Evolutionary conservation across 2,113 vertebrate species (phyloP).

Genomic region (Numenius arquata): DNA sequence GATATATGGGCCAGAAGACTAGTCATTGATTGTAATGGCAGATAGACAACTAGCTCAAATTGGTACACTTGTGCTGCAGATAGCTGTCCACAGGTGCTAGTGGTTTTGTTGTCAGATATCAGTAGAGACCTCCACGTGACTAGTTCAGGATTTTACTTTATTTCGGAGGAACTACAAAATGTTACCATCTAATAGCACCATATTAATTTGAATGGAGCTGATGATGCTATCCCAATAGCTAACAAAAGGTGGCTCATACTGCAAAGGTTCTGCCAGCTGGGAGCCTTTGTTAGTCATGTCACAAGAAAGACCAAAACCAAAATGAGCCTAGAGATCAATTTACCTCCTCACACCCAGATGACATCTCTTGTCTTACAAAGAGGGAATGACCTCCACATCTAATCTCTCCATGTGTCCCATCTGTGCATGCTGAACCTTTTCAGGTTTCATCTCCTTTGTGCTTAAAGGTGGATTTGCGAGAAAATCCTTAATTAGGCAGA

Average conservation of each 20-base stretch:
- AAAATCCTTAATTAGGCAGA: constrained; percentile 12
- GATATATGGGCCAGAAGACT: not conserved
- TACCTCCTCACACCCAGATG: not conserved
- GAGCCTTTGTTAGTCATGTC: not conserved
- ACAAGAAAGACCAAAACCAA: not conserved
- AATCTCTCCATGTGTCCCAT: not conserved
- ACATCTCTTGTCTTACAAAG: not conserved
- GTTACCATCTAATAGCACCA: not conserved
- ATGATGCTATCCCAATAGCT: not conserved
- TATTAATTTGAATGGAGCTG: not conserved
- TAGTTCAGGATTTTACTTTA: not conserved
- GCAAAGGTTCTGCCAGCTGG: not conserved
- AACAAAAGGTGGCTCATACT: not conserved
- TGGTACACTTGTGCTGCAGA: not conserved
- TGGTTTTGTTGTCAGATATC: not conserved
- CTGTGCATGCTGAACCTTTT: not conserved
- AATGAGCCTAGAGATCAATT: not conserved
- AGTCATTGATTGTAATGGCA: not conserved
- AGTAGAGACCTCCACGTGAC: fast-evolving
- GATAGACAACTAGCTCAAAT: not conserved
- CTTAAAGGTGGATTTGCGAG: not conserved
- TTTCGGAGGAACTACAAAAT: not conserved
- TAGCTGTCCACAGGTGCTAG: not conserved
- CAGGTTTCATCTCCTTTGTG: not conserved
- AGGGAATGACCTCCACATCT: not conserved